Base-by-base conservation (phyloP, 2,113 vertebrate species). In the Pipra filicauda region DNA sequence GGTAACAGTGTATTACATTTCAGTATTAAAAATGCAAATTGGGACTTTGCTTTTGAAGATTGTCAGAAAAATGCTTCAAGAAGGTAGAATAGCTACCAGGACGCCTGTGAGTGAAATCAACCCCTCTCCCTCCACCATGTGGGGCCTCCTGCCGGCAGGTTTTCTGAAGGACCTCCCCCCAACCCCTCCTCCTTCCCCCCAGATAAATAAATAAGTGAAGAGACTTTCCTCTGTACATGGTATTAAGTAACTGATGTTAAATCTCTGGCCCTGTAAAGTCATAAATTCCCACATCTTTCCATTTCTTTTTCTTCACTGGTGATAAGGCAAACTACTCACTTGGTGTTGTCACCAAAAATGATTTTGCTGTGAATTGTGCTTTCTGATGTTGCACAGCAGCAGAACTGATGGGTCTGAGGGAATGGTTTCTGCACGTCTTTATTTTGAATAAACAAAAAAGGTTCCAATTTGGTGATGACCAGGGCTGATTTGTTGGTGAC, bases 11-110 rank as follows among this genome's bases (percentile, higher is more conserved):
- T 95, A 96, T 97, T 96, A 92, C 70, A 89, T 97, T 97, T 96
- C 96, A 89, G 82, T 85, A 95, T 96, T 97, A 97, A 91, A 95
- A 96, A 96, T 96, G 96, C 67, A 95, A 97, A 95, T 96, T 83
- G 88, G 65, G 64, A 85, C 78, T 93, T 97, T 91, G 80, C 95
- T 96, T 97, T 96, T 93, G 91, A 95, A 94, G 91, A 94, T 67
- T 93, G 76, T 91, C 67, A 77, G 86, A 81, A 70, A 94, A 96
- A 95, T 62, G 33, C 78, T 93, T 85, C 85, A 76, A 70, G 81
- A 55, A 84, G 91, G 67, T 65, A 86, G 78, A 94, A 96, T 75
- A 95, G 91, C 72, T 91, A 92, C 64, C 83, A 94, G 91, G 74
- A 93, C 0, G 49, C 71, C 78, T 92, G 35, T 49, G 67, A 92